Evolutionary conservation across 2,113 vertebrate species (phyloP), one percentile per base, ranked within the genome.

Genomic region (Todiramphus saurophagus): DNA sequence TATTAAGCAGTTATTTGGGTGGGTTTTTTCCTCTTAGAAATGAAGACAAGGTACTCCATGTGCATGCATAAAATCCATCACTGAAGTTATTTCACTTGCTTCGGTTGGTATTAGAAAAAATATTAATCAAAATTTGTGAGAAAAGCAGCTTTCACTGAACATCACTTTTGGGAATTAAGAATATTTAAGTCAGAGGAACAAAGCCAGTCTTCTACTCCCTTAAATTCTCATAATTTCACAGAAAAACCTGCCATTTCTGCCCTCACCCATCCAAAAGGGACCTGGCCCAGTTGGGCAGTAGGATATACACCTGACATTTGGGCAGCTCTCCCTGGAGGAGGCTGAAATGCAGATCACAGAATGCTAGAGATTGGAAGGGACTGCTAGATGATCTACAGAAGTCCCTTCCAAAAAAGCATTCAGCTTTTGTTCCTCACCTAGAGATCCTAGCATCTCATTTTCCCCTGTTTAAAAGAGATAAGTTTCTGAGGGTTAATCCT

Each of bases 1-100:
- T 93, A 96, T 96, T 90, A 94, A 96, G 96, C 53, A 84, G 83
- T 96, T 95, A 96, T 96, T 96, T 95, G 86, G 88, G 39, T 89
- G 24, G 8, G 9, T n/a, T 27, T 78, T 60, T 70, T 70, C 30
- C 48, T 50, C 85, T 56, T 53, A 43, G 5, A 92, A 93, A 92
- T 59, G 27, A 92, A 95, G 66, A 59, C 55, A 78, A 89, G 60
- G 74, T 58, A 91, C 62, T 92, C 76, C 62, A 72, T 66, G 67
- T 87, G 56, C 89, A 95, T 92, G 83, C 89, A 93, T 79, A 87
- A 95, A 93, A 82, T 55, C 41, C 51, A 62, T 55, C 35, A 77
- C 8, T 86, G 87, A 64, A 91, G 46, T 39, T 63, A 83, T 82
- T 94, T 86, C 21, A 81, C 59, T 76, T 87, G 78, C 58, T 77